phyloP scores from a whole-genome alignment of 2,888 invertebrate genomes.

The Ptychoptera contaminata region DNA sequence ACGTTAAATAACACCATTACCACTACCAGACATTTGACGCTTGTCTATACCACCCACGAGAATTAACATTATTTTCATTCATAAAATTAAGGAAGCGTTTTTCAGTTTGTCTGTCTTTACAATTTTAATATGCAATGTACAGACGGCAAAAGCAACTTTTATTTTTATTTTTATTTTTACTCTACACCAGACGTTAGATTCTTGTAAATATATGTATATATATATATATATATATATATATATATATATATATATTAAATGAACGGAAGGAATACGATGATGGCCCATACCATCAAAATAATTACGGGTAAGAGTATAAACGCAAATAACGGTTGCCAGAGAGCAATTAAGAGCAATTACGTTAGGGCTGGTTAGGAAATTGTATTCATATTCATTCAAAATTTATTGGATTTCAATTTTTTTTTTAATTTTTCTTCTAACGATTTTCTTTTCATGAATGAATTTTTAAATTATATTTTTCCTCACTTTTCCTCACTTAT shows the following conservation, averaged over 20 bases:
- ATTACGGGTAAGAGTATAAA: neutral
- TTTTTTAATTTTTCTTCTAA: neutral
- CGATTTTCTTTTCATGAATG: neutral
- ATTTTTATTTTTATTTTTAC: neutral
- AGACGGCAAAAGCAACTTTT: neutral
- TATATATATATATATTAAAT: neutral
- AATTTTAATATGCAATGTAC: too few species aligned
- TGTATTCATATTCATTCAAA: neutral
- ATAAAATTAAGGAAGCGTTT: too few species aligned
- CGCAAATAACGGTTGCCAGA: neutral
- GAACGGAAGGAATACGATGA: neutral
- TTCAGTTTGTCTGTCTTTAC: too few species aligned
- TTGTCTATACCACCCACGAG: too few species aligned
- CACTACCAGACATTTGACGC: too few species aligned
- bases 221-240: too few species aligned
- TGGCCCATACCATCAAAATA: too few species aligned
- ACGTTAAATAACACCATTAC: too few species aligned
- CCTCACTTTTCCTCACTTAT: neutral
- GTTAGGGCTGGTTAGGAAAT: conserved; percentile 2
- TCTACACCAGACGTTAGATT: neutral
- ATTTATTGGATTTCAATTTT: conserved; percentile 1
- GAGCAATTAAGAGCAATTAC: conserved; percentile 3
- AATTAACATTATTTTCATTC: too few species aligned
- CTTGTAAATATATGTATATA: neutral
- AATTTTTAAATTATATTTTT: neutral